Percentiles rank a stretch among this genome's conserved stretches.
Evolutionary conservation across 1,140 invertebrate species (phyloP).

Genomic region (Heliconius congener): DNA sequence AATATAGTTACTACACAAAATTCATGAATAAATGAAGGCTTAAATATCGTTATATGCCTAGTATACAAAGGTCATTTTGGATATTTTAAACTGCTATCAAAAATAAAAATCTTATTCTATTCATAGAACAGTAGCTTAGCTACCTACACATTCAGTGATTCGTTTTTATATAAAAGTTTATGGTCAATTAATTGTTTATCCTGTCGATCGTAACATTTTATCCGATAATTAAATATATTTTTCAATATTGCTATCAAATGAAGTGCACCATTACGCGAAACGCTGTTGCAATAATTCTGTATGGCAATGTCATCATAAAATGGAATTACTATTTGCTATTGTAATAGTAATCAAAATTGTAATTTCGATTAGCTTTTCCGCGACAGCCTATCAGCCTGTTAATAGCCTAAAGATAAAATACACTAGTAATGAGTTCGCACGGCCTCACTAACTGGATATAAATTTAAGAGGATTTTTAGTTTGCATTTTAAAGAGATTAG

Average conservation of each 20-base stretch:
- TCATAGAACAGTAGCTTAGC: too few species aligned
- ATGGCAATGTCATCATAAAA: conserved; percentile 35
- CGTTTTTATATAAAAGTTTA: too few species aligned
- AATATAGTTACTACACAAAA: too few species aligned
- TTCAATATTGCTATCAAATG: not conserved
- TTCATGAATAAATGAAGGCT: too few species aligned
- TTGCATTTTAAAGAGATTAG: conserved; percentile 42
- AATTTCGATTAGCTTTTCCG: conserved; percentile 36
- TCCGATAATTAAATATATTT: not conserved
- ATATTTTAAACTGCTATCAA: too few species aligned
- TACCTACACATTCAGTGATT: too few species aligned
- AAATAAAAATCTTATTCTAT: too few species aligned
- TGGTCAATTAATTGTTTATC: not conserved
- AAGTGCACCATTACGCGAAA: not conserved
- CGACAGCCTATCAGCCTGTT: conserved; percentile 44
- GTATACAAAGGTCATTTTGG: too few species aligned
- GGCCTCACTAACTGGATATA: conserved; percentile 47
- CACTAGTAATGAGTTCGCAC: conserved; percentile 49
- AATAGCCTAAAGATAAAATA: conserved; percentile 49
- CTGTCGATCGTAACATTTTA: not conserved
- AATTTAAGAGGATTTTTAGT: conserved; percentile 49
- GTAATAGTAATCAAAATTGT: not conserved
- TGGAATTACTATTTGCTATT: conserved; percentile 32
- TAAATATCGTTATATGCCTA: too few species aligned
- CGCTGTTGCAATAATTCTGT: conserved; percentile 8